Evolutionary conservation across 1,140 invertebrate species (phyloP), one percentile per base, ranked within the genome.

Genomic region (Temnothorax nylanderi): DNA sequence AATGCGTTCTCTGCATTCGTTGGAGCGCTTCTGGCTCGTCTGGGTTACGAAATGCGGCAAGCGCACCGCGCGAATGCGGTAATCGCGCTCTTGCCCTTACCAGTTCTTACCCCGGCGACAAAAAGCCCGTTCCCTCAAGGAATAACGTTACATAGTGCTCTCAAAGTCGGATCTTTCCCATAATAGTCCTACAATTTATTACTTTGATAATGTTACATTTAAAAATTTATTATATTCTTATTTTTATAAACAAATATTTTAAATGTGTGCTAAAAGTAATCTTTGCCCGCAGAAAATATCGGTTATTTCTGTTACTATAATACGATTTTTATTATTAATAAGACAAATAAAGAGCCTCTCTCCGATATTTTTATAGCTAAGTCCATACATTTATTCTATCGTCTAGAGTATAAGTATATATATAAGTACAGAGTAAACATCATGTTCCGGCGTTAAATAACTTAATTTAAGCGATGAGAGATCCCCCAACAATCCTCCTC

Each of bases 31-130:
- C 86, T 56, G 86, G 58, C 87, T 90, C 89, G 89, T 91, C 89
- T 87, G 90, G 81, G 81, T 91, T 91, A 91, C 90, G 88, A 91
- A 91, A 91, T 89, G 90, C 87, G 80, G 69, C 54, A 85, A 56
- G 69, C 87, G 78, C 78, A 82, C 62, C 64, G 49, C 64, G 75
- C 90, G 90, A 91, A 91, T 89, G 90, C 80, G 86, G 81, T 91
- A 91, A 91, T 87, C 88, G 90, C 80, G 86, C 85, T 89, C 84
- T 47, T 85, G 76, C 81, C 81, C 80, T 90, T 77, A 62, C 62
- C 85, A 86, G 85, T 88, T 88, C 69, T 54, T 85, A 87, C 37
- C 21, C 41, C 32, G 41, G 69, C 54, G 64, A 81, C 81, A 71
- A 90, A 87, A 90, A 54, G 76, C 64, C 78, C 51, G 65, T 69